A percentile compares a stretch with the other conserved stretches of the same genome.
Evolutionary conservation across 2,797 vertebrate species (phyloP).

Genomic region (Simalia tracyae): DNA sequence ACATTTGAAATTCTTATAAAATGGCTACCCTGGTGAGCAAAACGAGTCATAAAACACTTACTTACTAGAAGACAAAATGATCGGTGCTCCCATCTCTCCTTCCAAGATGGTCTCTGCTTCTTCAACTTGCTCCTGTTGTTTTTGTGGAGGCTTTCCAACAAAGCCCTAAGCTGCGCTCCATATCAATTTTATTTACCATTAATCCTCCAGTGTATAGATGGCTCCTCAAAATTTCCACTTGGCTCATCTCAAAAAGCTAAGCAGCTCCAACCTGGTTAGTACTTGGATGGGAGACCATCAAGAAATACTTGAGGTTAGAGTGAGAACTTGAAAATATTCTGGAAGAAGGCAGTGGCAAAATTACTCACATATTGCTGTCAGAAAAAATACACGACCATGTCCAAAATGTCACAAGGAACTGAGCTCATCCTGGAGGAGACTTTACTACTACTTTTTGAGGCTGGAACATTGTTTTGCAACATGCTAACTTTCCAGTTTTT

Average conservation of each 20-base stretch:
- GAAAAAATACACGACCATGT: neutral
- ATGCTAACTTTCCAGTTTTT: neutral
- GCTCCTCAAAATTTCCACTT: neutral
- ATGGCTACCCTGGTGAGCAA: neutral
- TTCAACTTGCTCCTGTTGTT: neutral
- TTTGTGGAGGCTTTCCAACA: neutral
- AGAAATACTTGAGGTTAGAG: neutral
- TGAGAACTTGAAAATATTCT: neutral
- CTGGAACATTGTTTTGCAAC: neutral
- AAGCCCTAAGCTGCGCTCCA: neutral
- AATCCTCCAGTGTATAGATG: neutral
- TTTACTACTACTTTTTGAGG: neutral
- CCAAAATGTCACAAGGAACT: neutral
- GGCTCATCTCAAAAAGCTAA: neutral
- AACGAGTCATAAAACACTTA: neutral
- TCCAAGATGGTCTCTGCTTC: neutral
- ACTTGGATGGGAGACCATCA: neutral
- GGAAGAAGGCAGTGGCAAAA: neutral
- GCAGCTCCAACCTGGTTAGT: neutral
- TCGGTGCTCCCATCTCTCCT: neutral
- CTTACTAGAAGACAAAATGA: neutral
- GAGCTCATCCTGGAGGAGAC: neutral
- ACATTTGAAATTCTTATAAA: neutral
- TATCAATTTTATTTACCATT: neutral
- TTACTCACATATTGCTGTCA: neutral